phyloP scores from a whole-genome alignment of 1,140 invertebrate genomes.

The Scaptomyza hsui region DNA sequence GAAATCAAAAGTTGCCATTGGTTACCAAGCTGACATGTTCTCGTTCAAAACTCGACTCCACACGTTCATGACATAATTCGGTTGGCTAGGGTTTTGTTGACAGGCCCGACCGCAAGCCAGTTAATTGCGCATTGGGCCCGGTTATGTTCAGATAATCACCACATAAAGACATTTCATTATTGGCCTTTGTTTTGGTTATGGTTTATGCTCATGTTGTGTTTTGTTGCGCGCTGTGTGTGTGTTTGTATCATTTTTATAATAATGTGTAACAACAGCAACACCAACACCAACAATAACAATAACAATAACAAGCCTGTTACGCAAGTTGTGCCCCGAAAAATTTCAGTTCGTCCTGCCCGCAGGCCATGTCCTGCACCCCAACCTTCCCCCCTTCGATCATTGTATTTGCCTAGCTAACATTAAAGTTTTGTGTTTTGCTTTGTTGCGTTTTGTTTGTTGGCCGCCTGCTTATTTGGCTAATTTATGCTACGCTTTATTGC shows the following conservation, averaged over 20 bases:
- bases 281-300: constrained; percentile 20
- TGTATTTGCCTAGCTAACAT: constrained; percentile 77
- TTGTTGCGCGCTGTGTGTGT: constrained; percentile 13
- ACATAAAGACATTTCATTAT: constrained; percentile 78
- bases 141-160: constrained; percentile 76
- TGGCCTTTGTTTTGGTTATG: constrained; percentile 49
- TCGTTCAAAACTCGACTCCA: background rate
- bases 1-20: background rate
- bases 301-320: constrained; percentile 36
- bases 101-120: constrained; percentile 36
- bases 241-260: constrained; percentile 47
- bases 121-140: constrained; percentile 71
- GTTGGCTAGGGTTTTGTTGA: background rate
- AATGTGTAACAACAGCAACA: constrained; percentile 26
- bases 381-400: background rate
- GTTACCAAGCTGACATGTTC: background rate
- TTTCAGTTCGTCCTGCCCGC: constrained; percentile 13
- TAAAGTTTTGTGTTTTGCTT: constrained; percentile 67
- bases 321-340: constrained; percentile 28
- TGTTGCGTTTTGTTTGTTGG: constrained; percentile 35
- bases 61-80: constrained; percentile 17
- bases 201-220: constrained; percentile 16
- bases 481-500: constrained; percentile 79
- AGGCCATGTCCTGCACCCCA: background rate
- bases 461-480: constrained; percentile 69